These are phyloP conservation scores for Ammospiza nelsoni DNA, from an alignment of 2,113 vertebrate species.

Conservation along the genomic window DNA sequence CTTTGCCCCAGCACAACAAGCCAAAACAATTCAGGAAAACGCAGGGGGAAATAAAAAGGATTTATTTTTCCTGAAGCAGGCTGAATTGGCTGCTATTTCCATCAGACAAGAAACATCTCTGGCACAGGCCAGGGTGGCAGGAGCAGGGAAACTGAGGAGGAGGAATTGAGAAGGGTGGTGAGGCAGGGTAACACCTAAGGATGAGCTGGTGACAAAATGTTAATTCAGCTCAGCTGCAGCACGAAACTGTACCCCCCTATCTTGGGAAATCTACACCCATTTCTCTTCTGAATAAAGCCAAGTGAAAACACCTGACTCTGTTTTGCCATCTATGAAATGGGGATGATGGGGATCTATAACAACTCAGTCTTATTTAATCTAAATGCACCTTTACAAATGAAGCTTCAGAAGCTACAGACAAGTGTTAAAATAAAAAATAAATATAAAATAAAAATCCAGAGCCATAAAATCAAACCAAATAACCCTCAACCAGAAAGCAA, in stretches of 20 bases:
- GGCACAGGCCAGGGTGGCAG: neutral
- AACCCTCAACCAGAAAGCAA: conserved; percentile 5
- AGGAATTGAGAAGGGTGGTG: neutral
- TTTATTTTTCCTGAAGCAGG: neutral
- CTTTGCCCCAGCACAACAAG: neutral
- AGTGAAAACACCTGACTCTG: neutral
- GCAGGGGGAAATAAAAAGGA: neutral
- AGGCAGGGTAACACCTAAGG: conserved; percentile 25
- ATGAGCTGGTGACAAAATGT: conserved; percentile 13
- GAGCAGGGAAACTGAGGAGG: conserved; percentile 41
- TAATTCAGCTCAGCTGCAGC: conserved; percentile 5
- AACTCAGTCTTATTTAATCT: neutral
- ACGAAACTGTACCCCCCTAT: neutral
- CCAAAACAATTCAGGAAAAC: neutral
- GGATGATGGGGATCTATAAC: neutral
- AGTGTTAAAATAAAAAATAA: neutral
- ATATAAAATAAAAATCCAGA: neutral
- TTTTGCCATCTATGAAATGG: neutral
- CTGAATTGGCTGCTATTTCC: neutral
- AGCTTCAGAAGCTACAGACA: neutral
- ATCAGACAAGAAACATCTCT: neutral
- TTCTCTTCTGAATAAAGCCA: neutral
- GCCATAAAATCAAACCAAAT: neutral
- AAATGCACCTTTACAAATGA: neutral
- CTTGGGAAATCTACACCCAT: conserved; percentile 18